phyloP scores from a whole-genome alignment of 1,140 invertebrate species.

The Drosophila tani region DNA sequence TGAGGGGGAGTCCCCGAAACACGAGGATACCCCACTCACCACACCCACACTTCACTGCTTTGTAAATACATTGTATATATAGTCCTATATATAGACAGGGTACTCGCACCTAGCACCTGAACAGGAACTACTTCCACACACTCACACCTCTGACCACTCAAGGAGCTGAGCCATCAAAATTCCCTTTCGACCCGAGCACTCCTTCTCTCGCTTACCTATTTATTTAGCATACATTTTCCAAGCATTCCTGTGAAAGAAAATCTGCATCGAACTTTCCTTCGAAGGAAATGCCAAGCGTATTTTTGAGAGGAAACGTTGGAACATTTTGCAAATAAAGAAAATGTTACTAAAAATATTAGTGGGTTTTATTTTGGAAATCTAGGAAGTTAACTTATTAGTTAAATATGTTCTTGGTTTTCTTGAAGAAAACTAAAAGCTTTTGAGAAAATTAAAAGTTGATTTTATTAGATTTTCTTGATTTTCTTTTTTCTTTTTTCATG shows the following conservation, averaged over 20 bases:
- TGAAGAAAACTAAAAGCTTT: too few relatives aligned
- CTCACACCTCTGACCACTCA: slow-evolving; percentile 1
- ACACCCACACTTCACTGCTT: slow-evolving; percentile 18
- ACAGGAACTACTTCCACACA: slow-evolving; percentile 26
- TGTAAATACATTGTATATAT: slow-evolving; percentile 65
- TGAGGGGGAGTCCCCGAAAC: slow-evolving; percentile 7
- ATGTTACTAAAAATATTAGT: slow-evolving; percentile 27
- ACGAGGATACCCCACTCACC: not conserved
- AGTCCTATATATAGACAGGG: slow-evolving; percentile 69
- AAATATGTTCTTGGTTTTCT: not conserved
- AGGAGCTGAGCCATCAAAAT: slow-evolving; percentile 56
- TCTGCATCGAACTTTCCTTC: slow-evolving; percentile 14
- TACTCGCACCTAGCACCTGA: slow-evolving; percentile 66
- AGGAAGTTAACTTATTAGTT: not conserved
- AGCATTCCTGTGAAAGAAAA: slow-evolving; percentile 46
- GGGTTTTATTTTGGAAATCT: not conserved
- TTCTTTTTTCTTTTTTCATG: too few relatives aligned
- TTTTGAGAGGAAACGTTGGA: slow-evolving; percentile 21
- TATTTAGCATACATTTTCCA: slow-evolving; percentile 51
- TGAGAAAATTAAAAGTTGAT: too few relatives aligned
- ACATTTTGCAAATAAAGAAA: slow-evolving; percentile 48
- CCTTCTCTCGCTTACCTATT: slow-evolving; percentile 38
- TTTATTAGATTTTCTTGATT: too few relatives aligned
- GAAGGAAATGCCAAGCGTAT: slow-evolving; percentile 11
- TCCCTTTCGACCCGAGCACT: slow-evolving; percentile 51